Evolutionary conservation across 2,888 invertebrate species (phyloP), one percentile per base, ranked within the genome.

Genomic region (Mesorhabditis belari): DNA sequence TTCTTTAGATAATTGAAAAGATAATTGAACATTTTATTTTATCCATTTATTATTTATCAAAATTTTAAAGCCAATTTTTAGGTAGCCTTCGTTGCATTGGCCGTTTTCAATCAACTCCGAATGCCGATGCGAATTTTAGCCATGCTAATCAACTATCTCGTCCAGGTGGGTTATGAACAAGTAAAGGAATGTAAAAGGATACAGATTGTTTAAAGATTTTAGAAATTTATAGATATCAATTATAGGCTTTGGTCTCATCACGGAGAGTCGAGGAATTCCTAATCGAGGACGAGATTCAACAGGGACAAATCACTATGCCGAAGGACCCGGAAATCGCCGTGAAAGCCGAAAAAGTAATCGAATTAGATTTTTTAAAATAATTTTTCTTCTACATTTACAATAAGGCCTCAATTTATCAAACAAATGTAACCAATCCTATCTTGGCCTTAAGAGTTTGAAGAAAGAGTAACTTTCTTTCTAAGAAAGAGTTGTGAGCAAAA

Each of bases 191-290:
- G 44, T n/a, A 9, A 35, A n/a, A n/a, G n/a, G n/a, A n/a, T n/a
- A n/a, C n/a, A n/a, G n/a, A n/a, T n/a, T n/a, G n/a, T n/a, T n/a
- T n/a, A n/a, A n/a, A n/a, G n/a, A n/a, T n/a, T n/a, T n/a, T n/a
- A n/a, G n/a, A n/a, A n/a, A n/a, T n/a, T n/a, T n/a, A n/a, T n/a
- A n/a, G n/a, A n/a, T n/a, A n/a, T n/a, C n/a, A n/a, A n/a, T n/a
- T 35, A 9, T 82, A 89, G 88, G 81, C 95, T 92, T 83, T 88
- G 95, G 87, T 92, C 90, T 81, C 87, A 88, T 69, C 92, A 92
- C 80, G 94, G 95, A 84, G 83, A 94, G 12, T 24, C 12, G 51
- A 35, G n/a, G 44, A 35, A 9, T 35, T 35, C n/a, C 44, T 35
- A n/a, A n/a, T 35, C 2, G 44, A 64, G 23, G 57, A 35, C 1